Evolutionary conservation across 92 coral and sea anemone species (phyloP).

Genomic region (Heliopora coerulea): DNA sequence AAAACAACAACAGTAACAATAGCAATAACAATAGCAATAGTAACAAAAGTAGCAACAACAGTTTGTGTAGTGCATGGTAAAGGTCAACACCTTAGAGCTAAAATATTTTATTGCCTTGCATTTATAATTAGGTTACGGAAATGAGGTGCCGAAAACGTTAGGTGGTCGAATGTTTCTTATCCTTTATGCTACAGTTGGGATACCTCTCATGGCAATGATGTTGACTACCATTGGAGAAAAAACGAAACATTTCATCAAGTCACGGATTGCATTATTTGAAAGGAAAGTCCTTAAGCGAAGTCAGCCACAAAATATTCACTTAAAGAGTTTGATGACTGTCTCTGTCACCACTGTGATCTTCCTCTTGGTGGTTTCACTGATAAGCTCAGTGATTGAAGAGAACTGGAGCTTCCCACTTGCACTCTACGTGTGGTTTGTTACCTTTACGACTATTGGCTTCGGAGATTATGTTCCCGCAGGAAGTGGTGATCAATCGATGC

Average conservation of each 20-base stretch:
- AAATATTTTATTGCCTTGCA: too few relatives aligned
- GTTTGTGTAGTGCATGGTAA: too few relatives aligned
- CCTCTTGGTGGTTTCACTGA: background rate
- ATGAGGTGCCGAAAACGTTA: conserved; percentile 6
- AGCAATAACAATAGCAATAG: too few relatives aligned
- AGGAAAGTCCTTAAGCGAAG: conserved; percentile 5
- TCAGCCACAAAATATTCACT: conserved; percentile 19
- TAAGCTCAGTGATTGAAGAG: background rate
- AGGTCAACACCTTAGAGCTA: too few relatives aligned
- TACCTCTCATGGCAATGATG: conserved; percentile 36
- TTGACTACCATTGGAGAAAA: conserved; percentile 30
- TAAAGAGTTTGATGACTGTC: conserved; percentile 12
- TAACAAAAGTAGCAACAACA: too few relatives aligned
- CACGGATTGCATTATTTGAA: conserved; percentile 13
- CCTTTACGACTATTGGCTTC: conserved; percentile 36
- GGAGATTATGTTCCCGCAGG: conserved; percentile 36
- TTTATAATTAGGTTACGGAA: conserved; percentile 39
- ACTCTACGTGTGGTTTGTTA: conserved; percentile 37
- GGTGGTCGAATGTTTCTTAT: conserved; percentile 37
- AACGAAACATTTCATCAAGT: conserved; percentile 6
- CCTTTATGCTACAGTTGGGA: conserved; percentile 24
- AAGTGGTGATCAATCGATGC: background rate
- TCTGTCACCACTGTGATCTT: conserved; percentile 1
- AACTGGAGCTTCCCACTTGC: conserved; percentile 31
- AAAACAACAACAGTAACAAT: too few relatives aligned